Evolutionary conservation across 2,113 vertebrate genomes (phyloP).

Genomic region (Oncorhynchus mykiss): DNA sequence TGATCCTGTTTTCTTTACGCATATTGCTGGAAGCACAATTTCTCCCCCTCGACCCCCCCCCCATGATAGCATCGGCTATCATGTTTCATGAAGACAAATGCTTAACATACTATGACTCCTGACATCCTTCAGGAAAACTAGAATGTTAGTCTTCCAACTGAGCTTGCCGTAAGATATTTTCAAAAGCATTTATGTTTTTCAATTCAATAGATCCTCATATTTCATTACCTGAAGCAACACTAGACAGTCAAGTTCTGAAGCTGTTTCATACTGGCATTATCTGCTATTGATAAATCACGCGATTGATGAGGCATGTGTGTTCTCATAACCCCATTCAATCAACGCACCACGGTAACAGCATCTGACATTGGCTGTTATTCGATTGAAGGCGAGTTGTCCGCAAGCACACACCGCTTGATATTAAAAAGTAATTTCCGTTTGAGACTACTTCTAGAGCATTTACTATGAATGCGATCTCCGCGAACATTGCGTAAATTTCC

Average conservation of each 20-base stretch:
- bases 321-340: too few relatives aligned
- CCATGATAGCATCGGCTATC: constrained; percentile 33
- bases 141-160: constrained; percentile 54
- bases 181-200: constrained; percentile 58
- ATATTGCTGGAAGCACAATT: constrained; percentile 49
- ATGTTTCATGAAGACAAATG: constrained; percentile 68
- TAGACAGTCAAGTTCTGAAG: constrained; percentile 20
- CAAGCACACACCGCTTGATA: too few relatives aligned
- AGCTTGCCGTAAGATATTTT: constrained; percentile 64
- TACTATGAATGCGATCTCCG: constrained; percentile 25
- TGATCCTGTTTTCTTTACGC: constrained; percentile 65
- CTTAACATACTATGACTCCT: constrained; percentile 49
- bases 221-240: constrained; percentile 54
- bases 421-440: neutral
- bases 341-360: too few relatives aligned
- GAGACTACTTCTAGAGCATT: too few relatives aligned
- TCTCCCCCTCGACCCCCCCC: neutral
- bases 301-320: constrained; percentile 10
- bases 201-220: constrained; percentile 60
- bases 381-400: too few relatives aligned
- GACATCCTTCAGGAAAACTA: constrained; percentile 56
- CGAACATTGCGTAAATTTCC: neutral
- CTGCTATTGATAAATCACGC: constrained; percentile 57
- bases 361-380: too few relatives aligned
- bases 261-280: constrained; percentile 20